These are phyloP conservation scores for Columba janthina DNA, from an alignment of 2,113 vertebrate species.

Conservation along the genomic window DNA sequence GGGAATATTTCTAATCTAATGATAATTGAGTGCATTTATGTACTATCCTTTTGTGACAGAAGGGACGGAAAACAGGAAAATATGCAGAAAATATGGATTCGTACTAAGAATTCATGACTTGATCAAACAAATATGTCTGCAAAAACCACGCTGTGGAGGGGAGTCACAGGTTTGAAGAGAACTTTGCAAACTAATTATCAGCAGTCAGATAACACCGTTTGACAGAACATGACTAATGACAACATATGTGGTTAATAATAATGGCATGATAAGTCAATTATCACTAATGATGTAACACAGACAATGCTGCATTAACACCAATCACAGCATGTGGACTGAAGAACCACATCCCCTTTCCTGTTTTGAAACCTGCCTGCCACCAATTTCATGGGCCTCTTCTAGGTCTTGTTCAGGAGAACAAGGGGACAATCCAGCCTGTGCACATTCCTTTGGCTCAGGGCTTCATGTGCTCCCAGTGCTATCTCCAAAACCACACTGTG, in stretches of 20 bases:
- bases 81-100: background rate
- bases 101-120: background rate
- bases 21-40: background rate
- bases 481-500: background rate
- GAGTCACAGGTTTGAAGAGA: background rate
- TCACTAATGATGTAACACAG: accelerated
- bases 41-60: background rate
- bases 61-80: background rate
- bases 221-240: background rate
- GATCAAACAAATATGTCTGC: background rate
- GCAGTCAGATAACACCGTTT: background rate
- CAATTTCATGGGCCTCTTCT: background rate
- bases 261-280: background rate
- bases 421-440: background rate
- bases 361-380: background rate
- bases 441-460: background rate
- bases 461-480: background rate
- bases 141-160: background rate
- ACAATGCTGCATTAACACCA: background rate
- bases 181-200: background rate
- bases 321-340: background rate
- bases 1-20: background rate
- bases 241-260: accelerated
- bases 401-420: background rate
- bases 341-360: background rate